Conservation (phyloP, 2,797 vertebrate species). For the Enoplosus armatus region DNA sequence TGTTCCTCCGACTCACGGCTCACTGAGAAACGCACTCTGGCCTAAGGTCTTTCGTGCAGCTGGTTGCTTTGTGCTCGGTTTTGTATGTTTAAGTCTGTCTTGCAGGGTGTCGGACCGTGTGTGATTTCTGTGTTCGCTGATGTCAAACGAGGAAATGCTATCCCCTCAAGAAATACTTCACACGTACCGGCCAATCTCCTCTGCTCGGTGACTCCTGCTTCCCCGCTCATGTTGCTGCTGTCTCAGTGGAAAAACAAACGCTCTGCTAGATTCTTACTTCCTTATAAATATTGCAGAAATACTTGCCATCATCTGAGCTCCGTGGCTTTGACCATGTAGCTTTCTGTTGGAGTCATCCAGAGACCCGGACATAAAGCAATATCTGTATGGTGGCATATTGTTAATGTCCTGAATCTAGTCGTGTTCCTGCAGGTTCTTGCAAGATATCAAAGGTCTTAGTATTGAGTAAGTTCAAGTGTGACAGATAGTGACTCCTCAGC, state of each 20-base stretch:
- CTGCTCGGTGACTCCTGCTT: background rate
- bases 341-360: constrained; percentile 18
- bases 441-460: background rate
- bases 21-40: background rate
- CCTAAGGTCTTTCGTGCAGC: background rate
- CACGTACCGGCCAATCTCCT: constrained; percentile 1
- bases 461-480: background rate
- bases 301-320: constrained; percentile 21
- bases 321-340: constrained; percentile 25
- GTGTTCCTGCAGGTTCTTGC: background rate
- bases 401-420: background rate
- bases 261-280: constrained; percentile 16
- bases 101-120: background rate
- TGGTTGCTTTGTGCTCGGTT: background rate
- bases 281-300: constrained; percentile 41
- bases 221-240: constrained; percentile 20
- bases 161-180: constrained; percentile 20
- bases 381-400: background rate
- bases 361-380: background rate
- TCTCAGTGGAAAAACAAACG: constrained; percentile 31
- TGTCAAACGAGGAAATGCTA: constrained; percentile 26
- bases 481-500: background rate
- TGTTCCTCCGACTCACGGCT: constrained; percentile 3
- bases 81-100: constrained; percentile 36
- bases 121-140: background rate